Conservation (phyloP, 1,140 invertebrate species). For the Megalopta genalis region DNA sequence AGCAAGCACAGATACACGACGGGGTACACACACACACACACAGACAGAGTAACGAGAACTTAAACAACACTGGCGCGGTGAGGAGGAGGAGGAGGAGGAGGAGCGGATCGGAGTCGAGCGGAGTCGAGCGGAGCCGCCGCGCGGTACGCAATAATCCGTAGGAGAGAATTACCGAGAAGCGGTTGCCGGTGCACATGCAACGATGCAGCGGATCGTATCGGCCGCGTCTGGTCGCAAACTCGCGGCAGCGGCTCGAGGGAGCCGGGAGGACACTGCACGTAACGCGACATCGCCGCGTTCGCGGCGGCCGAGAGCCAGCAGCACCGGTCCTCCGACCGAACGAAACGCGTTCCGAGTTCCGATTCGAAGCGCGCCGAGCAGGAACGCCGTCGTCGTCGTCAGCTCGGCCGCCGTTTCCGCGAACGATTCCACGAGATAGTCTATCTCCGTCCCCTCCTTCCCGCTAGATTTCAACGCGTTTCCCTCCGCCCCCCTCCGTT, state of each 20-base stretch:
- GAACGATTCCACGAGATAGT: not conserved
- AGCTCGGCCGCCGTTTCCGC: not conserved
- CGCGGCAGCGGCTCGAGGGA: not conserved
- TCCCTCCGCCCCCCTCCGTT: not conserved
- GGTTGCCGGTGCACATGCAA: not conserved
- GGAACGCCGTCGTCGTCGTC: too few species aligned
- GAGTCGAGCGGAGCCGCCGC: too few species aligned
- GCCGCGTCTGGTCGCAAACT: not conserved
- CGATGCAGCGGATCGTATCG: constrained; percentile 10
- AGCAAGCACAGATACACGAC: not conserved
- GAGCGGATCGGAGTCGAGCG: too few species aligned
- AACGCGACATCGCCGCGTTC: not conserved
- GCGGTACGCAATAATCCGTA: constrained; percentile 1
- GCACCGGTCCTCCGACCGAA: not conserved
- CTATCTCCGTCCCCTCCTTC: not conserved
- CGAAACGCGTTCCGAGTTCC: constrained; percentile 6
- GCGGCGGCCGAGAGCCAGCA: not conserved
- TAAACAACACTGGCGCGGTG: too few species aligned
- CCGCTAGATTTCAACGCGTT: not conserved
- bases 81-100: too few species aligned
- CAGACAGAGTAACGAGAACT: too few species aligned
- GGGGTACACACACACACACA: not conserved
- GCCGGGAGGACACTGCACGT: constrained; percentile 11
- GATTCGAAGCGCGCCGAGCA: not conserved
- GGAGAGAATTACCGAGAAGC: not conserved